phyloP scores from a whole-genome alignment of 2,797 vertebrate species.

The Xiphorhynchus erythropygius region DNA sequence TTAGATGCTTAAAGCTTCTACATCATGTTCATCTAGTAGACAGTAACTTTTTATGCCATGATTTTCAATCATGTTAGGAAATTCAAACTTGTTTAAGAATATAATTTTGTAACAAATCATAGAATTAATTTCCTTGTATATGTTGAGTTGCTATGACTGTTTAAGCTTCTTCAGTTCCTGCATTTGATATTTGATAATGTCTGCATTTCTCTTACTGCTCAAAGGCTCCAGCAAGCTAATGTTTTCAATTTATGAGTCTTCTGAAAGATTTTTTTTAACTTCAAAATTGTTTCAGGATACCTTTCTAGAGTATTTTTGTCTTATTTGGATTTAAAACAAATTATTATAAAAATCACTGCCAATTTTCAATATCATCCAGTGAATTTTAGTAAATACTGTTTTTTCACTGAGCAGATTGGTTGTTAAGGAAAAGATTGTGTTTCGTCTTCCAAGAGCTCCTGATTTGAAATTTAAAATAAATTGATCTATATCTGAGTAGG shows the following conservation, averaged over 20 bases:
- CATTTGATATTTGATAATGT: background rate
- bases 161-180: background rate
- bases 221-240: background rate
- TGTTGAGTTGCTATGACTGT: background rate
- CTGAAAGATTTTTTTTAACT: background rate
- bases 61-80: background rate
- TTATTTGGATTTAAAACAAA: slow-evolving; percentile 7
- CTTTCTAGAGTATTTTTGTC: background rate
- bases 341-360: slow-evolving; percentile 21
- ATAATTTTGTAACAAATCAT: background rate
- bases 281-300: background rate
- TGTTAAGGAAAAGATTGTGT: slow-evolving; percentile 42
- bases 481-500: slow-evolving; percentile 29
- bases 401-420: slow-evolving; percentile 40
- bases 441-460: slow-evolving; percentile 40
- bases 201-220: background rate
- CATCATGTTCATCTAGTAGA: background rate
- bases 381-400: slow-evolving; percentile 27
- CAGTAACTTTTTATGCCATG: background rate
- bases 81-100: background rate
- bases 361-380: background rate
- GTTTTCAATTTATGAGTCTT: background rate
- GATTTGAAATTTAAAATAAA: slow-evolving; percentile 62
- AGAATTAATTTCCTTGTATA: background rate
- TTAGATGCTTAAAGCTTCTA: background rate